Conservation (phyloP, 2,113 vertebrate species). For the Tiliqua scincoides region DNA sequence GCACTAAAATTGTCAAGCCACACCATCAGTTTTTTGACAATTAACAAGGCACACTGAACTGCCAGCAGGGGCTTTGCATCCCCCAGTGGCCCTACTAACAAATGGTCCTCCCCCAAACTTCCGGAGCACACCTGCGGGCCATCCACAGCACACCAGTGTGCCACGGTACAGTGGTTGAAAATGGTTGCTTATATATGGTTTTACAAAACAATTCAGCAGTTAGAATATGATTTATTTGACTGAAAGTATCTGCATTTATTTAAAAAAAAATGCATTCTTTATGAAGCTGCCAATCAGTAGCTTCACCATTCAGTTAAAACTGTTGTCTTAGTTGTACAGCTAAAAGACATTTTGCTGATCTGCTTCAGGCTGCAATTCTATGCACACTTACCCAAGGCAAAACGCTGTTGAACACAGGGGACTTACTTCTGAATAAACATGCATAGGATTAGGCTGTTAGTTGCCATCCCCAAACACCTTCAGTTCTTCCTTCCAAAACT, state of each 20-base stretch:
- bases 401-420: neutral
- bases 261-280: neutral
- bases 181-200: neutral
- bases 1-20: too few relatives aligned
- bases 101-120: too few relatives aligned
- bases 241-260: neutral
- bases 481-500: too few relatives aligned
- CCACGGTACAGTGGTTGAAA: too few relatives aligned
- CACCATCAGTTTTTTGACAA: too few relatives aligned
- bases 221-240: neutral
- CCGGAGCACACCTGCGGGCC: too few relatives aligned
- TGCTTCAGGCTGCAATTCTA: neutral
- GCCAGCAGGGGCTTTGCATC: too few relatives aligned
- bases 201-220: neutral
- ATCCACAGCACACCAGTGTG: too few relatives aligned
- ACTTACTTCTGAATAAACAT: neutral
- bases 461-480: neutral
- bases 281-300: neutral
- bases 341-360: neutral
- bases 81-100: too few relatives aligned
- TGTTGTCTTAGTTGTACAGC: neutral
- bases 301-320: neutral
- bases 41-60: too few relatives aligned
- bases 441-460: neutral
- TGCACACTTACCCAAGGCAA: neutral